Conservation (phyloP, 2,113 vertebrate species). For the Himantopus leucocephalus region DNA sequence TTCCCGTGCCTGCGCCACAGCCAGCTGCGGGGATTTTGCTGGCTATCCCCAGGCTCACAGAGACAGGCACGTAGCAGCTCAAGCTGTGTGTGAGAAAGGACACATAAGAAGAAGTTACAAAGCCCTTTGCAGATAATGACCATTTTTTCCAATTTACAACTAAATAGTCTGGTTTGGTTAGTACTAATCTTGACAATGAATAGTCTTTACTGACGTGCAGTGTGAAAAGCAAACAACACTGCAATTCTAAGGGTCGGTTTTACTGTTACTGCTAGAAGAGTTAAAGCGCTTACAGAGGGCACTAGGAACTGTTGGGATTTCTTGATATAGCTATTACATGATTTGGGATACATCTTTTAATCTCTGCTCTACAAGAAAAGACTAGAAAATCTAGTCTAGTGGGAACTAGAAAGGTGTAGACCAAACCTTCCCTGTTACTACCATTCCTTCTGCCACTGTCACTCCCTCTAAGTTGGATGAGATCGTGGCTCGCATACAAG, state of each 20-base stretch:
- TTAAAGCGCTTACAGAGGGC: neutral
- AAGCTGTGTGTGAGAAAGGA: neutral
- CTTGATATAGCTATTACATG: neutral
- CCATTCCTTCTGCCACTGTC: neutral
- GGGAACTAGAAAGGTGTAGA: neutral
- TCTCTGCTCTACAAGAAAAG: neutral
- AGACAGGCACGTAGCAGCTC: neutral
- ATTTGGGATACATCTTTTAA: neutral
- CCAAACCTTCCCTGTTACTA: neutral
- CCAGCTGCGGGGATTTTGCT: neutral
- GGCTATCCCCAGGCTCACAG: neutral
- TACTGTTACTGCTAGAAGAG: neutral
- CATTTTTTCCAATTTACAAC: neutral
- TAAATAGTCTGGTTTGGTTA: neutral
- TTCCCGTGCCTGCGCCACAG: neutral
- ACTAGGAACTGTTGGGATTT: neutral
- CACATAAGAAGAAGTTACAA: neutral
- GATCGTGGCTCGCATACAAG: rapidly evolving
- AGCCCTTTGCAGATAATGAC: neutral
- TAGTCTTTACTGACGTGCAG: neutral
- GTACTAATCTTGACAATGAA: neutral
- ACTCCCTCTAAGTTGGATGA: neutral
- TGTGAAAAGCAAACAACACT: neutral
- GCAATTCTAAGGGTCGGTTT: neutral
- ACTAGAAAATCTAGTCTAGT: neutral